These are phyloP conservation scores for Cercopithecus neglectus DNA, from an alignment of 2,797 vertebrate species.

Conservation along the genomic window DNA sequence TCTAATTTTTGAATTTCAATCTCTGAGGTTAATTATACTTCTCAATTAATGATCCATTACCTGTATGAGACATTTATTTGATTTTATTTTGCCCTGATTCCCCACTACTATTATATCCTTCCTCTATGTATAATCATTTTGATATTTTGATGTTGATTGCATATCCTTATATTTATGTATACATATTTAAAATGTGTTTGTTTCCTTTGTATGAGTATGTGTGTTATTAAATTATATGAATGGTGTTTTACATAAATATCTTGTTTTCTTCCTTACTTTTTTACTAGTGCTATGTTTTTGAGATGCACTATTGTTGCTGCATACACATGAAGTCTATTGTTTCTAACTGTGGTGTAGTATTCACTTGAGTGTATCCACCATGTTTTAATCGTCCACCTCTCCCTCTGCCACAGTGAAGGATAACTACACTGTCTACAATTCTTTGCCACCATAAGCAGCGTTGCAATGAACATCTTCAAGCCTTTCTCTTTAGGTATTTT, in stretches of 20 bases:
- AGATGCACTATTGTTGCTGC: background rate
- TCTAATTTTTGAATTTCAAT: background rate
- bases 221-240: background rate
- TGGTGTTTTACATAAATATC: background rate
- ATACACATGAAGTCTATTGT: background rate
- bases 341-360: background rate
- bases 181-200: background rate
- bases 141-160: background rate
- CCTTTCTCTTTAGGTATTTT: background rate
- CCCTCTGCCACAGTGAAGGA: background rate
- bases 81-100: background rate
- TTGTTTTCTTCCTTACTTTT: background rate
- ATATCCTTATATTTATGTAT: background rate
- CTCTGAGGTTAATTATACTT: background rate
- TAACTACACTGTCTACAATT: background rate
- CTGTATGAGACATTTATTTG: background rate
- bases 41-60: background rate
- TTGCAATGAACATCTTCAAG: background rate
- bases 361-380: background rate
- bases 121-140: background rate
- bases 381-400: background rate
- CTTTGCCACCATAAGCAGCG: background rate
- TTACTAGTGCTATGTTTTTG: background rate
- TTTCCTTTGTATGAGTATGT: background rate
- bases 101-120: background rate